Conservation (phyloP, 1,140 invertebrate genomes). For the Drosophila willistoni region DNA sequence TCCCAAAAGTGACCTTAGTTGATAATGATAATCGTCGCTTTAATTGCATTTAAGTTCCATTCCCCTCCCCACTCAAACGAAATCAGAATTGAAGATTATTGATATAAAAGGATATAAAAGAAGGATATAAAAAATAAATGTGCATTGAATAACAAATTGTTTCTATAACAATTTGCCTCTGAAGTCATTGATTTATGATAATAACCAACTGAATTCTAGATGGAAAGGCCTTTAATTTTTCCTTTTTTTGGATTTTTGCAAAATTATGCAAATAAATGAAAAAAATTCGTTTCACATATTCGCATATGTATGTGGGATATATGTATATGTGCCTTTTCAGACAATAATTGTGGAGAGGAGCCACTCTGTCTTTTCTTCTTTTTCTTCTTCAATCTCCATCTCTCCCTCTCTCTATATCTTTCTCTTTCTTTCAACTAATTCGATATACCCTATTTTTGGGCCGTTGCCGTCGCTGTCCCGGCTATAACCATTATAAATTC, state of each 20-base stretch:
- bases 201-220: no score
- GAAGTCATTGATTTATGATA: no score
- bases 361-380: background rate
- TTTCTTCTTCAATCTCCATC: background rate
- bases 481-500: slow-evolving; percentile 67
- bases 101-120: no score
- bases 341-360: slow-evolving; percentile 8
- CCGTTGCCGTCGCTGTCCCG: background rate
- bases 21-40: no score
- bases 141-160: no score
- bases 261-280: slow-evolving; percentile 10
- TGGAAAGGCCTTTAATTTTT: background rate
- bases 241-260: background rate
- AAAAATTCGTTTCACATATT: background rate
- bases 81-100: no score
- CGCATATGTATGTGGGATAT: background rate
- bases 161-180: no score
- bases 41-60: no score
- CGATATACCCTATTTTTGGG: background rate
- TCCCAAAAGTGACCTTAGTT: no score
- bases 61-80: no score
- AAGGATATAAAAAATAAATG: no score
- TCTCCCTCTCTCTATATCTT: background rate
- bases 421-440: background rate
- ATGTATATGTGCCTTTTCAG: background rate